phyloP scores from a whole-genome alignment of 2,113 vertebrate species.

The Ptyas mucosa region DNA sequence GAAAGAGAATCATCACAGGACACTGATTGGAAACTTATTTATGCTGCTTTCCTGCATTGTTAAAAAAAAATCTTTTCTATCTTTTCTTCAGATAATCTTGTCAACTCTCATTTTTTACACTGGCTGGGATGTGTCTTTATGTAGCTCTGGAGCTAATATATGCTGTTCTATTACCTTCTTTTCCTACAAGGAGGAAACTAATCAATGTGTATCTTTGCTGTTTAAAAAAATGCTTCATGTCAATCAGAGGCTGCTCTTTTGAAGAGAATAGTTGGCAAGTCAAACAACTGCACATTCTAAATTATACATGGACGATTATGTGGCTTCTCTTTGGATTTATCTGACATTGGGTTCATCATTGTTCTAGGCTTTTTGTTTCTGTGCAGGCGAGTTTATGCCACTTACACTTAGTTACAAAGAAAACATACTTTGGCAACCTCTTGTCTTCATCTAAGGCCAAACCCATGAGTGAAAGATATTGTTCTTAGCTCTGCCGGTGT shows the following conservation, averaged over 20 bases:
- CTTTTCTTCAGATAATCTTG: neutral
- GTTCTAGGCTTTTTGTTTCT: neutral
- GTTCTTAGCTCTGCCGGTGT: neutral
- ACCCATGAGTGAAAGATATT: neutral
- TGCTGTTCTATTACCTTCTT: slow-evolving; percentile 6
- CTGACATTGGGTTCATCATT: too few species aligned
- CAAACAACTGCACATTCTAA: neutral
- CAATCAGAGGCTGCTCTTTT: neutral
- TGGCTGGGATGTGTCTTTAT: neutral
- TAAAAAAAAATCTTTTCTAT: neutral
- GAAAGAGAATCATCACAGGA: neutral
- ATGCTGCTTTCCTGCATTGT: neutral
- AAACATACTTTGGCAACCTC: neutral
- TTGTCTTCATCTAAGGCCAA: neutral
- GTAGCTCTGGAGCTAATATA: neutral
- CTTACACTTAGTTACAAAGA: neutral
- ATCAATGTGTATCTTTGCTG: slow-evolving; percentile 17
- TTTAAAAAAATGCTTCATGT: slow-evolving; percentile 9
- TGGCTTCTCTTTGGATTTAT: neutral
- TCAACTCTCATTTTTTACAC: neutral
- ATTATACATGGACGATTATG: neutral
- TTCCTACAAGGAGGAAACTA: slow-evolving; percentile 9
- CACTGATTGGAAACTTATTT: neutral
- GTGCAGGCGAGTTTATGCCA: neutral
- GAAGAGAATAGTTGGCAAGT: neutral